phyloP scores from a whole-genome alignment of 1,140 invertebrate species.

The Pseudomyrmex cubaensis region DNA sequence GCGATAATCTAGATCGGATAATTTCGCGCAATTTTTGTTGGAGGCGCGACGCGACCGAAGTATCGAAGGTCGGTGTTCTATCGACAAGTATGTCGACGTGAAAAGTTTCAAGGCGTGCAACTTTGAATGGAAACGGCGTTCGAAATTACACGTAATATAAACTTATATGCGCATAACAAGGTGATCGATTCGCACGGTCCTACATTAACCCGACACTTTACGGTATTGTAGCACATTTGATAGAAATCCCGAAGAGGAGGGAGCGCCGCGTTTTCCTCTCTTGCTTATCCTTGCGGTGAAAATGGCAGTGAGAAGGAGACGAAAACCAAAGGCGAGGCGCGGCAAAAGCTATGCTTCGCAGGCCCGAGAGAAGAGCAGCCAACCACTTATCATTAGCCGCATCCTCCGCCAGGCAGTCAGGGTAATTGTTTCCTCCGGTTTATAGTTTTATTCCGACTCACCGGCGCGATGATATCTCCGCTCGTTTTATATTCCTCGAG shows the following conservation, averaged over 20 bases:
- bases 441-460: slow-evolving; percentile 81
- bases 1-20: slow-evolving; percentile 58
- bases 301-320: slow-evolving; percentile 45
- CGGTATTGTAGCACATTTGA: slow-evolving; percentile 16
- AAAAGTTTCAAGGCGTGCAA: slow-evolving; percentile 38
- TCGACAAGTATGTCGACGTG: slow-evolving; percentile 38
- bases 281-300: slow-evolving; percentile 52
- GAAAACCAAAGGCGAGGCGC: slow-evolving; percentile 57
- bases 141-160: slow-evolving; percentile 11
- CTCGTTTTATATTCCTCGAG: slow-evolving; percentile 78
- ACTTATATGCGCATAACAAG: not conserved
- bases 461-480: slow-evolving; percentile 79
- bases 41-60: not conserved
- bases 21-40: slow-evolving; percentile 58
- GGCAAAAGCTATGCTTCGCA: slow-evolving; percentile 63
- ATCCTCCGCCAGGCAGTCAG: slow-evolving; percentile 76
- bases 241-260: not conserved
- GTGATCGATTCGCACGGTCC: slow-evolving; percentile 22
- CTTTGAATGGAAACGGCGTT: slow-evolving; percentile 21
- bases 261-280: not conserved
- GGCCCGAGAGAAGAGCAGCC: slow-evolving; percentile 62
- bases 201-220: slow-evolving; percentile 19
- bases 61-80: slow-evolving; percentile 16
- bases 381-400: slow-evolving; percentile 80
- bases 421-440: slow-evolving; percentile 83